Conservation (phyloP, 1,140 invertebrate species). For the Pseudomyrmex pallidus region DNA sequence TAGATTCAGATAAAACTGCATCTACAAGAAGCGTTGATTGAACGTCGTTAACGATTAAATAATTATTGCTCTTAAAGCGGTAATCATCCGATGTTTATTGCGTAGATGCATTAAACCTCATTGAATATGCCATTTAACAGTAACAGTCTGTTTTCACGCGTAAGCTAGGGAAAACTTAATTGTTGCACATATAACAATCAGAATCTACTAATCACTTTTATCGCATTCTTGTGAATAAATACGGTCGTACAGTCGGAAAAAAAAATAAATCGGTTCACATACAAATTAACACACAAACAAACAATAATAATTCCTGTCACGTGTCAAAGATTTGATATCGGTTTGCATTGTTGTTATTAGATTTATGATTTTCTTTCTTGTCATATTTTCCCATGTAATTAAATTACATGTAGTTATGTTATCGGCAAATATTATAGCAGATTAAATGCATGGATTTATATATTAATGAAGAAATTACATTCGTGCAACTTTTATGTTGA, state of each 20-base stretch:
- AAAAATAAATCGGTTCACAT: not conserved
- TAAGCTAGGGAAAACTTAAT: no score
- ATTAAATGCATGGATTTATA: slow-evolving; percentile 11
- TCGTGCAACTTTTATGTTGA: slow-evolving; percentile 4
- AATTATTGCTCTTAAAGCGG: slow-evolving; percentile 9
- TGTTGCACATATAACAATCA: no score
- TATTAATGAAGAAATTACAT: slow-evolving; percentile 45
- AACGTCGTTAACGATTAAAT: slow-evolving; percentile 35
- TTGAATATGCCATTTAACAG: not conserved
- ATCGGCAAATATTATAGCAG: not conserved
- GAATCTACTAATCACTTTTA: not conserved
- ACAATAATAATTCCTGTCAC: not conserved
- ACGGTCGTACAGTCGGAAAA: not conserved
- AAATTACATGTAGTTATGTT: not conserved
- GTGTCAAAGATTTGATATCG: not conserved
- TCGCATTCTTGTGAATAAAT: not conserved
- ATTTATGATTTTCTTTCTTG: not conserved
- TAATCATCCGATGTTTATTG: not conserved
- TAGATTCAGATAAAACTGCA: slow-evolving; percentile 29
- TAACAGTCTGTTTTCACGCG: not conserved
- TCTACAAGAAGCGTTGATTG: not conserved
- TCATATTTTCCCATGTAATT: not conserved
- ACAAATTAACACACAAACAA: not conserved
- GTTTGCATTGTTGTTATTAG: not conserved
- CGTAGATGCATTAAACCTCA: not conserved